Evolutionary conservation across 2,888 invertebrate genomes (phyloP).

Genomic region (Diadromus collaris): DNA sequence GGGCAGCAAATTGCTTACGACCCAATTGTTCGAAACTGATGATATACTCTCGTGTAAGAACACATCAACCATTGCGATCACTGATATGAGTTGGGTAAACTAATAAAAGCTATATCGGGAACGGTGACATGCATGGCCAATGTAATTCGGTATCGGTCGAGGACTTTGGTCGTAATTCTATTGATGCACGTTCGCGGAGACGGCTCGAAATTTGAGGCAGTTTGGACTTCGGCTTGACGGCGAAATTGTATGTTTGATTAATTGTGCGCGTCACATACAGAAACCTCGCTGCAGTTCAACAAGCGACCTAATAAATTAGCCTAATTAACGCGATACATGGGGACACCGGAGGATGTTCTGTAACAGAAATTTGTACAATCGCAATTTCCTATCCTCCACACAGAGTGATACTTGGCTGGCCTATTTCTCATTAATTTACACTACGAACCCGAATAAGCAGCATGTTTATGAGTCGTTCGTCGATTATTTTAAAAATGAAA

Average conservation of each 20-base stretch:
- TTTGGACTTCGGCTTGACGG: slow-evolving; percentile 25
- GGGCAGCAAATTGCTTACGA: not conserved
- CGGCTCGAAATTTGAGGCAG: slow-evolving; percentile 6
- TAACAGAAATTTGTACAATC: not conserved
- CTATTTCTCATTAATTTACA: not conserved
- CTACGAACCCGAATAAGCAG: not conserved
- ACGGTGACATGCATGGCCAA: not conserved
- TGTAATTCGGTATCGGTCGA: not conserved
- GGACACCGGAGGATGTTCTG: slow-evolving; percentile 9
- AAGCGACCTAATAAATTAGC: slow-evolving; percentile 52
- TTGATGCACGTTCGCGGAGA: slow-evolving; percentile 5
- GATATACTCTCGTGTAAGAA: not conserved
- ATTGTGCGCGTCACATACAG: slow-evolving; percentile 33
- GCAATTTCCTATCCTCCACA: not conserved
- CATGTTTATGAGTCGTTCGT: not conserved
- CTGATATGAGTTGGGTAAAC: not conserved
- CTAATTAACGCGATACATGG: slow-evolving; percentile 46
- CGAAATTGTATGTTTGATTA: slow-evolving; percentile 46
- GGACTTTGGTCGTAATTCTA: slow-evolving; percentile 15
- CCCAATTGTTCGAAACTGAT: not conserved
- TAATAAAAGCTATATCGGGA: slow-evolving; percentile 6
- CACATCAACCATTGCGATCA: not conserved
- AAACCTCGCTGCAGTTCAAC: slow-evolving; percentile 24
- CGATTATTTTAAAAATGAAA: not conserved
- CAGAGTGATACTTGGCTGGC: not conserved